Evolutionary conservation across 2,888 invertebrate species (phyloP).

Genomic region (Helleia helle): DNA sequence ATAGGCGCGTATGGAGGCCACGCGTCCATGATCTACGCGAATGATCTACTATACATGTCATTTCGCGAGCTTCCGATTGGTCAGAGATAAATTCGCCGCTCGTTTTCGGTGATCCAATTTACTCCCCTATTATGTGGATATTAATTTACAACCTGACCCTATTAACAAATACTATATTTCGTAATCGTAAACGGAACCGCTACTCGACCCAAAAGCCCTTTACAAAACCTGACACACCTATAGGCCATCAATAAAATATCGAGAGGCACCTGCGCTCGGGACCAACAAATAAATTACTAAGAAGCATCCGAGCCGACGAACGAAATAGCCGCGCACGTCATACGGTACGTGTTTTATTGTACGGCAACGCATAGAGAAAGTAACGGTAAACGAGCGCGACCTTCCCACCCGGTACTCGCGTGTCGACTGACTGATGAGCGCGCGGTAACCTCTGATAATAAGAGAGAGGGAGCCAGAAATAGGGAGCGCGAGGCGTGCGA

Average conservation of each 20-base stretch:
- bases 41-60: conserved; percentile 69
- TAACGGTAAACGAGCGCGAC: conserved; percentile 56
- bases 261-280: conserved; percentile 39
- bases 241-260: conserved; percentile 30
- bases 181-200: conserved; percentile 18
- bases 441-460: conserved; percentile 71
- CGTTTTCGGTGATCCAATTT: conserved; percentile 56
- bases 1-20: conserved; percentile 53
- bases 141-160: background rate
- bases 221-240: conserved; percentile 21
- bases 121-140: conserved; percentile 10
- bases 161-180: conserved; percentile 9
- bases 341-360: conserved; percentile 58
- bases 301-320: conserved; percentile 39
- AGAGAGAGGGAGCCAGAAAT: conserved; percentile 47
- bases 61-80: conserved; percentile 65
- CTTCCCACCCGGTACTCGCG: conserved; percentile 59
- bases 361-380: conserved; percentile 50
- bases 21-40: conserved; percentile 61
- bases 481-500: conserved; percentile 30
- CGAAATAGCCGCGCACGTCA: conserved; percentile 44
- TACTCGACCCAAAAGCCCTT: conserved; percentile 21
- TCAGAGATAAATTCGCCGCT: conserved; percentile 42
- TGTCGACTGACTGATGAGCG: conserved; percentile 69
- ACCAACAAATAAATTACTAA: conserved; percentile 44